These are phyloP conservation scores for Chaenocephalus aceratus DNA, from an alignment of 2,113 vertebrate species.

Conservation along the genomic window DNA sequence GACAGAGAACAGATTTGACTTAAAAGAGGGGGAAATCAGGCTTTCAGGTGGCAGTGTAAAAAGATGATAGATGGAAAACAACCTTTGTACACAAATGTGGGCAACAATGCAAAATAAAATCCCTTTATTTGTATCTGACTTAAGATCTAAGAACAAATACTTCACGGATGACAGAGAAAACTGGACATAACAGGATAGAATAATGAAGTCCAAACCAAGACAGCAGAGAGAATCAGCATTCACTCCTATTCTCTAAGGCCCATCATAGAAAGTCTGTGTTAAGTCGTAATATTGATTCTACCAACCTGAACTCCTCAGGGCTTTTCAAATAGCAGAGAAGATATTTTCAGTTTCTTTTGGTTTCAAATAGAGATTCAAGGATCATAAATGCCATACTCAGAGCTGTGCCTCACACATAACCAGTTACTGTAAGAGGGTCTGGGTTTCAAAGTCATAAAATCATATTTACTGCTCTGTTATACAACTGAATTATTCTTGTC, in stretches of 20 bases:
- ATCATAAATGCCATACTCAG: not conserved
- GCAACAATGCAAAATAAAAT: not conserved
- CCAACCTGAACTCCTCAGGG: not conserved
- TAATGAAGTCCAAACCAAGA: not conserved
- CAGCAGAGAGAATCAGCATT: constrained; percentile 1
- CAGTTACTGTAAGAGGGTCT: not conserved
- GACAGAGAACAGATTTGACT: constrained; percentile 19
- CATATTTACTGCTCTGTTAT: not conserved
- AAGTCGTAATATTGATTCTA: constrained; percentile 38
- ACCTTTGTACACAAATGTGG: not conserved
- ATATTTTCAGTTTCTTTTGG: constrained; percentile 19
- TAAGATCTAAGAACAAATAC: not conserved
- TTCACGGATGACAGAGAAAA: not conserved
- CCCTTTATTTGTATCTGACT: not conserved
- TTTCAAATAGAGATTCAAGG: constrained; percentile 6
- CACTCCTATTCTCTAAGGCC: not conserved
- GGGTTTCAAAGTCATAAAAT: constrained; percentile 4
- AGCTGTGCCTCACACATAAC: not conserved
- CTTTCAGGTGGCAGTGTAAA: not conserved
- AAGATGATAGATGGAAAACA: constrained; percentile 28
- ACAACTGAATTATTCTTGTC: too few species aligned
- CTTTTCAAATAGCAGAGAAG: constrained; percentile 7
- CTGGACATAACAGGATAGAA: not conserved
- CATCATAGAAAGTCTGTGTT: constrained; percentile 3
- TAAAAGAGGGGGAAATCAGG: constrained; percentile 9